phyloP scores from a whole-genome alignment of 2,113 vertebrate species.

The Symphodus melops region DNA sequence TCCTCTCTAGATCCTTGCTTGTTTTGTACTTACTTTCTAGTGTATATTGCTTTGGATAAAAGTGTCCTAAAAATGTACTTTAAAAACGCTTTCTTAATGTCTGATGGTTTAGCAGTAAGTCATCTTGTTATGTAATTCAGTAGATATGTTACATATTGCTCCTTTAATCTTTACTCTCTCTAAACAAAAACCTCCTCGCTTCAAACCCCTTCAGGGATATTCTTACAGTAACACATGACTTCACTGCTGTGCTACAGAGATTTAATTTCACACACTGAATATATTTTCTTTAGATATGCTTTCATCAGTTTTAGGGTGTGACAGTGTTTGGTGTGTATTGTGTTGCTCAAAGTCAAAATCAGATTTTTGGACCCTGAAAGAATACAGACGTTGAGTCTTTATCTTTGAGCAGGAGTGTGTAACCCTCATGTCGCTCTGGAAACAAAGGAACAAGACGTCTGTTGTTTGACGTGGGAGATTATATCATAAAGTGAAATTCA shows the following conservation, averaged over 20 bases:
- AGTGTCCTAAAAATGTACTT: too few relatives aligned
- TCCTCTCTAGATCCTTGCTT: too few relatives aligned
- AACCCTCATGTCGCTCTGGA: conserved; percentile 71
- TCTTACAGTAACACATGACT: conserved; percentile 36
- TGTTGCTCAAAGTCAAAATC: conserved; percentile 48
- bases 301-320: conserved; percentile 42
- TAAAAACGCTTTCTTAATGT: too few relatives aligned
- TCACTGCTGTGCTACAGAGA: conserved; percentile 17
- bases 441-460: conserved; percentile 57
- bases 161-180: conserved; percentile 22
- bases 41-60: too few relatives aligned
- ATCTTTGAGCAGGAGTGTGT: conserved; percentile 42
- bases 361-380: conserved; percentile 53
- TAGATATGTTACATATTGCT: too few relatives aligned
- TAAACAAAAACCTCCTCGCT: conserved; percentile 39
- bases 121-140: too few relatives aligned
- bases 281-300: conserved; percentile 50
- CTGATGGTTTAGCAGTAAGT: too few relatives aligned
- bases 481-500: conserved; percentile 76
- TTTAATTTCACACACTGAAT: conserved; percentile 45
- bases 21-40: too few relatives aligned
- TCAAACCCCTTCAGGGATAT: conserved; percentile 40
- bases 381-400: conserved; percentile 38
- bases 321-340: conserved; percentile 33
- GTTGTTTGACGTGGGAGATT: conserved; percentile 73